Base-by-base conservation (phyloP, 2,888 invertebrate species). In the Cheilosia impressa region DNA sequence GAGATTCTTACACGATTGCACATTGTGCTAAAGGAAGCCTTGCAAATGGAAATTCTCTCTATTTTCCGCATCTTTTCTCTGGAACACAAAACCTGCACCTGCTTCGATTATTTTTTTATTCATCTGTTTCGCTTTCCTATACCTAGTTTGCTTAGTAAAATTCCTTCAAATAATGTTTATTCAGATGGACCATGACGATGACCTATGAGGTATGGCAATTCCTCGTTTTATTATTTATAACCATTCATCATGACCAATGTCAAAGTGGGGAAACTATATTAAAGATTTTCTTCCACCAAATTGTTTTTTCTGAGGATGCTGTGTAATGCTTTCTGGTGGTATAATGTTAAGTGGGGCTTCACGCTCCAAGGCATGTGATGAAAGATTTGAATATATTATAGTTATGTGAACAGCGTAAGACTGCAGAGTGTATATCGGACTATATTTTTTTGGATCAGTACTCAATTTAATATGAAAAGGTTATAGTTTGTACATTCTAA, bases 51-150 rank as follows among this genome's bases (percentile, higher is more conserved):
- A 71, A 17, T 52, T 43, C 45, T 47, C 34, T 19, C 19, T 2
- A 19, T 19, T 50, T 71, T 58, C 9, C 38, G n/a, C n/a, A 50
- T 50, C 58, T 41, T 71, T n/a, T 71, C 24, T 6, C 9, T 3
- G 22, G 52, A 71, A 58, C 15, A 43, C 15, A 15, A 63, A 10
- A 63, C 57, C 13, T 19, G 73, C 63, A 62, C 73, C 73, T 73
- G 63, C 31, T 53, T 41, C 45, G 31, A 47, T 58, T 58, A 34
- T 15, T 58, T 43, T 53, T 15, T 34, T 13, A 22, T 34, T n/a
- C n/a, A 19, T 31, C 38, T 24, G 31, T 5, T 55, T 31, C 1
- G 6, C 53, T 27, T 19, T 31, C 4, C 45, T 53, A 19, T 62
- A 9, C 9, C 31, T 31, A 31, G 9, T 38, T 63, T 34, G 10